Base-by-base conservation (phyloP, 2,888 invertebrate species). In the Troides helena region DNA sequence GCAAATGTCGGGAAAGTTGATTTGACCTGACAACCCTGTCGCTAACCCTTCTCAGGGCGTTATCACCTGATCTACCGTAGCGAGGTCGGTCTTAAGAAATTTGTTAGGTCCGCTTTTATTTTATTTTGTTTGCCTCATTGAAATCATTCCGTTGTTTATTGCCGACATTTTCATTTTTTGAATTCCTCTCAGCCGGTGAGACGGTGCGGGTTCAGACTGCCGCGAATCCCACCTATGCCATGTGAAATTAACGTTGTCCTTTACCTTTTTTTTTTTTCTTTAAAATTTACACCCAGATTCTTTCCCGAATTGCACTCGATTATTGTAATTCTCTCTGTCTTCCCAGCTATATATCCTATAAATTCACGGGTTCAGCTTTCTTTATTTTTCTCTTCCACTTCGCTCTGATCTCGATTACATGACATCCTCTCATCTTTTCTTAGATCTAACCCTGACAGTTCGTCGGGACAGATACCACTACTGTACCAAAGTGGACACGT, bases 71-170 rank as follows among this genome's bases (percentile, higher is more conserved):
- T 89, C 88, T 80, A 82, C 83, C 81, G 82, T 82, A 81, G 80
- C 73, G 75, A 76, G 75, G 73, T 79, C 78, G 76, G 83, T 84
- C 87, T 84, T 82, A 83, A 82, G 82, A 90, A 89, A 90, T 92
- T 90, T 88, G 90, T 92, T 87, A 86, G 84, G 80, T 81, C 74
- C 77, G 75, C 77, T 81, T 84, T 88, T 87, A 84, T 84, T 87
- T 90, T 90, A 88, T 85, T 85, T 86, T 87, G 86, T 85, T 84
- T 81, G 81, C 84, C 86, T 89, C 90, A 90, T 92, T 91, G 91
- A 91, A 92, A 92, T 92, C 87, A 87, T 86, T 89, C 81, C 76
- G 89, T 91, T 90, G 92, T 92, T 92, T 92, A 92, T 92, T 86
- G 92, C 83, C 86, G 85, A 87, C 90, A 90, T 92, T 92, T 92